phyloP scores from a whole-genome alignment of 2,113 vertebrate species.

The Urocitellus parryii region DNA sequence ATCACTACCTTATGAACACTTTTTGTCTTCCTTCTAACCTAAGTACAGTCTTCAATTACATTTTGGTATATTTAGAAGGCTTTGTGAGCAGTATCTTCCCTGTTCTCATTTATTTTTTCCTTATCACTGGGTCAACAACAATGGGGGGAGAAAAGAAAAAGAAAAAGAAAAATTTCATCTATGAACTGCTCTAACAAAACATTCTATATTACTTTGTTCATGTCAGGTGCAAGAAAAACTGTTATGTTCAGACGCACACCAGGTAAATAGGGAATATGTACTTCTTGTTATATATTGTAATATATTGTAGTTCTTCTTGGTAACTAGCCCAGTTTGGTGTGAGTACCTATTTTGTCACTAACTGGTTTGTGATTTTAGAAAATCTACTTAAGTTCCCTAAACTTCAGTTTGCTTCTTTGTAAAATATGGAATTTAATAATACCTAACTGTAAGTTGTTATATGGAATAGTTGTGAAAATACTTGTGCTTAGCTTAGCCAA shows the following conservation, averaged over 20 bases:
- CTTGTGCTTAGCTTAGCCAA: background rate
- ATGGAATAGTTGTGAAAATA: background rate
- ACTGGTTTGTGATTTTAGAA: slow-evolving; percentile 4
- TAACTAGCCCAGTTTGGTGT: background rate
- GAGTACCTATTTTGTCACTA: background rate
- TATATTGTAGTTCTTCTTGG: background rate
- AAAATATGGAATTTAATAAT: slow-evolving; percentile 33
- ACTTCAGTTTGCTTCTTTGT: background rate
- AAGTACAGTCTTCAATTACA: background rate
- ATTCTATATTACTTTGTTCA: background rate
- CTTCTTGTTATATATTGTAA: background rate
- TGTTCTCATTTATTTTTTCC: background rate
- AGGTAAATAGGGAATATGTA: background rate
- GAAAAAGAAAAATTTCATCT: background rate
- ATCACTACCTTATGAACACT: background rate
- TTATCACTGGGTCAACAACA: background rate
- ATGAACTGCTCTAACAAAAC: background rate
- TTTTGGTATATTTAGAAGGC: background rate
- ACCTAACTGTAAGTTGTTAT: background rate
- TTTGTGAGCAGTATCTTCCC: background rate
- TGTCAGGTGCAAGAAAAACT: background rate
- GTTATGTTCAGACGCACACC: background rate
- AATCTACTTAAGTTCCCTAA: background rate
- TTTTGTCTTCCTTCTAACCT: background rate
- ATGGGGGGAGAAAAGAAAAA: too few relatives aligned